Conservation (phyloP, 2,888 invertebrate species). For the Euspilapteryx auroguttella region DNA sequence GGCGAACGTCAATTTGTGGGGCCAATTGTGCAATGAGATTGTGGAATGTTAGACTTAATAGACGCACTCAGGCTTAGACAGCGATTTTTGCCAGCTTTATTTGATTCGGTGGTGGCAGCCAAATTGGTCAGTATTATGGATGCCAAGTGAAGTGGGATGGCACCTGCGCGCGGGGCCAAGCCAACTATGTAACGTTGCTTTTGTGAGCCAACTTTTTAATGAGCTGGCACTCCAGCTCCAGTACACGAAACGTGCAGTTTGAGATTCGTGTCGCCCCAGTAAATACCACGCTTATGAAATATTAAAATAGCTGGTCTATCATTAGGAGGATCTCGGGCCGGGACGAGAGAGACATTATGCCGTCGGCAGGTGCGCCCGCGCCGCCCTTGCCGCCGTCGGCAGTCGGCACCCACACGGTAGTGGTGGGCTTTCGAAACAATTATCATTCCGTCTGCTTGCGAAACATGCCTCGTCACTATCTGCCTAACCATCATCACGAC, state of each 20-base stretch:
- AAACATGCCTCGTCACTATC: slow-evolving; percentile 58
- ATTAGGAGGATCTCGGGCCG: slow-evolving; percentile 20
- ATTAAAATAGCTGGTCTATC: slow-evolving; percentile 43
- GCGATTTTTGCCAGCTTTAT: slow-evolving; percentile 24
- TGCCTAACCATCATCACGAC: slow-evolving; percentile 52
- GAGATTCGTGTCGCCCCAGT: too few relatives aligned
- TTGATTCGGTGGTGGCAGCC: slow-evolving; percentile 15
- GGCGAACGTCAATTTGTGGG: slow-evolving; percentile 23
- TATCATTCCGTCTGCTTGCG: slow-evolving; percentile 50
- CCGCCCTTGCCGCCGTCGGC: too few relatives aligned
- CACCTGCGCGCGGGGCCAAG: slow-evolving; percentile 22
- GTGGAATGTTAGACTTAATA: too few relatives aligned
- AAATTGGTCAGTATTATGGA: slow-evolving; percentile 18
- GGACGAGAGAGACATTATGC: not conserved
- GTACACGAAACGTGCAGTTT: too few relatives aligned
- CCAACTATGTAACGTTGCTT: slow-evolving; percentile 14
- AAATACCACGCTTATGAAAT: slow-evolving; percentile 57
- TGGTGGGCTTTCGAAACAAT: slow-evolving; percentile 30
- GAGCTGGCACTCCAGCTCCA: slow-evolving; percentile 13
- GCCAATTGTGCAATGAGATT: not conserved
- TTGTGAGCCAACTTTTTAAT: slow-evolving; percentile 34
- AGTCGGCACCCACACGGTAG: slow-evolving; percentile 25
- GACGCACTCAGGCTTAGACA: too few relatives aligned
- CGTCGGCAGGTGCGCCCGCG: slow-evolving; percentile 30
- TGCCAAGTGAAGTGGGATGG: slow-evolving; percentile 21